Evolutionary conservation across 2,113 vertebrate genomes (phyloP).

Genomic region (Aramus guarauna): DNA sequence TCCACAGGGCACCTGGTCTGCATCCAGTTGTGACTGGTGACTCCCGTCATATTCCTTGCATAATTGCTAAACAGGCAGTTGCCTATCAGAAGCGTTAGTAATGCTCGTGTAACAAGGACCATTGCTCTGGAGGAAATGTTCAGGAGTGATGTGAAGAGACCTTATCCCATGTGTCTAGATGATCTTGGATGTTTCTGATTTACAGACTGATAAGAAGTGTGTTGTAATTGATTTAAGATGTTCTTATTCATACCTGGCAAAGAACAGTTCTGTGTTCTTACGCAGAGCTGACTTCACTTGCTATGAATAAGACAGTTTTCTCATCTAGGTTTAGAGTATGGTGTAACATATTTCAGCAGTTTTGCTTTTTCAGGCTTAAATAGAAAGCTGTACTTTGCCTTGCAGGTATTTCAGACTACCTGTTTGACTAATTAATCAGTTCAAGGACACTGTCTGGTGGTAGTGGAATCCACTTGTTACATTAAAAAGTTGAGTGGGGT

Average conservation of each 20-base stretch:
- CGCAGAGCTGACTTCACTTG: not conserved
- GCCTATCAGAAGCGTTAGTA: rapidly evolving
- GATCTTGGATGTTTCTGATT: not conserved
- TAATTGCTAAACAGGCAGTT: not conserved
- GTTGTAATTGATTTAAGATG: not conserved
- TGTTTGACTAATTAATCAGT: not conserved
- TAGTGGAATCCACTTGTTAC: not conserved
- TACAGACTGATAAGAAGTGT: not conserved
- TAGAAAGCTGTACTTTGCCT: not conserved
- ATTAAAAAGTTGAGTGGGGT: not conserved
- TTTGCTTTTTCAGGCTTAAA: not conserved
- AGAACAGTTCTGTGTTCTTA: not conserved
- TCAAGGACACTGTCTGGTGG: not conserved
- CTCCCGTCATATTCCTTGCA: not conserved
- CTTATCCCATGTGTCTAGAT: not conserved
- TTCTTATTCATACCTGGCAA: not conserved
- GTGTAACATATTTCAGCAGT: not conserved
- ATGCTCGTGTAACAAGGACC: not conserved
- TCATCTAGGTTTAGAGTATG: not conserved
- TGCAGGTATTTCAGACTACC: not conserved
- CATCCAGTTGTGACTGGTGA: not conserved
- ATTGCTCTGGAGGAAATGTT: not conserved
- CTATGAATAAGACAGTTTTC: not conserved
- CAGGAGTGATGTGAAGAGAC: not conserved
- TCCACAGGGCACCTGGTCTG: not conserved